These are phyloP conservation scores for Allophyes oxyacanthae DNA, from an alignment of 2,888 invertebrate species.

Conservation along the genomic window DNA sequence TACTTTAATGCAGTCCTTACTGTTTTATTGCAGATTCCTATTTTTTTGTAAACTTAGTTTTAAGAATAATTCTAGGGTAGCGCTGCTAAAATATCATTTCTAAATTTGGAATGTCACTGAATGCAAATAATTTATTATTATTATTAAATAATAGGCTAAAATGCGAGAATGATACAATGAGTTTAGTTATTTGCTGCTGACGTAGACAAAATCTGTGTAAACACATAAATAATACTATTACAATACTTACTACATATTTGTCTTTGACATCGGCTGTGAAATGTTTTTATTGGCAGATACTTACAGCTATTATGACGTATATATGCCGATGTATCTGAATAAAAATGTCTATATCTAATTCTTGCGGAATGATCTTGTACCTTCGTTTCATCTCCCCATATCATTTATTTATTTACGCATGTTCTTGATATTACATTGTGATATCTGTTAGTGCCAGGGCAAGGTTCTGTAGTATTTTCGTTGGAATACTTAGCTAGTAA, in stretches of 20 bases:
- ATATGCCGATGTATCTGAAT: slow-evolving; percentile 51
- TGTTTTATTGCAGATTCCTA: slow-evolving; percentile 88
- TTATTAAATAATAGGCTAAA: slow-evolving; percentile 66
- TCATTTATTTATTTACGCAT: slow-evolving; percentile 53
- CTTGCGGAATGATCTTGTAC: slow-evolving; percentile 55
- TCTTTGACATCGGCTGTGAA: slow-evolving; percentile 67
- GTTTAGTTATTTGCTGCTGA: slow-evolving; percentile 56
- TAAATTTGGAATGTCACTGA: slow-evolving; percentile 69
- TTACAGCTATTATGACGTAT: slow-evolving; percentile 41
- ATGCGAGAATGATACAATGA: slow-evolving; percentile 61
- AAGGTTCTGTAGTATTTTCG: slow-evolving; percentile 56
- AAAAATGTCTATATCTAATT: slow-evolving; percentile 41
- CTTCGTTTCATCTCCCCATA: slow-evolving; percentile 40
- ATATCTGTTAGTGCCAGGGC: slow-evolving; percentile 66
- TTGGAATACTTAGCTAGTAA: slow-evolving; percentile 62
- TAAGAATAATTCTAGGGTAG: slow-evolving; percentile 77
- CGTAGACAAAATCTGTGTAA: slow-evolving; percentile 50
- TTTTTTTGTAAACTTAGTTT: slow-evolving; percentile 82
- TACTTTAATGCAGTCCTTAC: slow-evolving; percentile 45
- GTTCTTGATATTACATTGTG: slow-evolving; percentile 67
- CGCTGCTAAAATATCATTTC: slow-evolving; percentile 61
- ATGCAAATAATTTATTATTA: slow-evolving; percentile 75
- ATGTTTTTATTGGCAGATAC: slow-evolving; percentile 58
- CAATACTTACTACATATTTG: slow-evolving; percentile 41
- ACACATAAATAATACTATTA: slow-evolving; percentile 36